A percentile compares a stretch with the other conserved stretches of the same genome.
Evolutionary conservation across 2,113 vertebrate genomes (phyloP).

Genomic region (Parus major): DNA sequence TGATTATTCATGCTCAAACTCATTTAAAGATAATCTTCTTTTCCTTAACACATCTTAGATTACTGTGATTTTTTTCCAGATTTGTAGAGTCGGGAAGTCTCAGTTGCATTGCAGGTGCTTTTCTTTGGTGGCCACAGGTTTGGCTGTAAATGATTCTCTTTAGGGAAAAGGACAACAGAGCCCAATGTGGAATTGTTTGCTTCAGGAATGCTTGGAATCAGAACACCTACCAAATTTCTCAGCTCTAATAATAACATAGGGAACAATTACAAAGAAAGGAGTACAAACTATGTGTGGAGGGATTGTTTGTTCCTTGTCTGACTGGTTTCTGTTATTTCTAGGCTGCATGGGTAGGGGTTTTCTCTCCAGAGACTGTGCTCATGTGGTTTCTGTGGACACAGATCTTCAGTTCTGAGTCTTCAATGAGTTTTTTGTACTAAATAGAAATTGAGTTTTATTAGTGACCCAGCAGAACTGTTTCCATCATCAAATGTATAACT

Average conservation of each 20-base stretch:
- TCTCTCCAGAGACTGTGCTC: not conserved
- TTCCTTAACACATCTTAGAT: not conserved
- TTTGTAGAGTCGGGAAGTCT: not conserved
- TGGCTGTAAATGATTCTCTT: not conserved
- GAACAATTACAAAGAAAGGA: not conserved
- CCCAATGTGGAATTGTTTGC: fast-evolving
- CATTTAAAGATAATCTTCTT: not conserved
- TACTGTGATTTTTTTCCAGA: not conserved
- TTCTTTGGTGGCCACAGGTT: not conserved
- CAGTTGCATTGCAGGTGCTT: not conserved
- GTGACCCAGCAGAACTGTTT: not conserved
- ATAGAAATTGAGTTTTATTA: not conserved
- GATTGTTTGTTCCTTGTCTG: not conserved
- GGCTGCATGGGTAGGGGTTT: not conserved
- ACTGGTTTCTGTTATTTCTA: not conserved
- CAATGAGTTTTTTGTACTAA: not conserved
- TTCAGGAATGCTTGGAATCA: not conserved
- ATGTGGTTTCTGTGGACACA: not conserved
- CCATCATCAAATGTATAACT: not conserved
- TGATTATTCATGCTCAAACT: not conserved
- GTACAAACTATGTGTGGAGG: not conserved
- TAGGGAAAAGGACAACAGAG: not conserved
- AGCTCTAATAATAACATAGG: not conserved
- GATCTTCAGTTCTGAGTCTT: not conserved
- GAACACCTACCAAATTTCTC: not conserved